Conservation (phyloP, 2,888 invertebrate genomes). For the Pollenia angustigena region DNA sequence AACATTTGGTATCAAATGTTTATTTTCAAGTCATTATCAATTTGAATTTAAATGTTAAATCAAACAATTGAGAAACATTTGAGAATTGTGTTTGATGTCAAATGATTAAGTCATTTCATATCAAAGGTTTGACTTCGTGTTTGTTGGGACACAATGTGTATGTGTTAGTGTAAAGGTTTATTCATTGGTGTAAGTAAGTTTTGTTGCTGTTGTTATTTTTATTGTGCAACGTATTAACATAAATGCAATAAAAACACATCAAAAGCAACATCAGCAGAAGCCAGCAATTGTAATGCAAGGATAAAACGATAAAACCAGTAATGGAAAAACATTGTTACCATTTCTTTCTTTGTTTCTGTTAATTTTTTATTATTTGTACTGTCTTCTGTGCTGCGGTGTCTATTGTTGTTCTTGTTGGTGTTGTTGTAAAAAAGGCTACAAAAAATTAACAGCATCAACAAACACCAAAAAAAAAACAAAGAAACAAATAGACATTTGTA, state of each 20-base stretch:
- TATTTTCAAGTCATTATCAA: no score
- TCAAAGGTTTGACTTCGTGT: no score
- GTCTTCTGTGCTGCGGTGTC: neutral
- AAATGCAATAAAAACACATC: conserved; percentile 35
- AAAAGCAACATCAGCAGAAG: neutral
- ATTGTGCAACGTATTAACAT: conserved; percentile 12
- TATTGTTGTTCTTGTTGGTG: neutral
- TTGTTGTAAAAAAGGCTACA: neutral
- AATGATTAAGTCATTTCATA: no score
- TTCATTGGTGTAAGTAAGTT: neutral
- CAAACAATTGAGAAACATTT: no score
- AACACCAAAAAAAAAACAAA: neutral
- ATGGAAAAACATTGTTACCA: conserved; percentile 41
- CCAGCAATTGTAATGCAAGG: conserved; percentile 18
- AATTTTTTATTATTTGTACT: neutral
- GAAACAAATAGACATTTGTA: conserved; percentile 16
- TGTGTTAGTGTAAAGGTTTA: no score
- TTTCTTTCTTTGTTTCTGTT: neutral
- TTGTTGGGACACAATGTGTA: no score
- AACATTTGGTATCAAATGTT: no score
- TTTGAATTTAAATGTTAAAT: no score
- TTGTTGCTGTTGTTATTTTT: neutral
- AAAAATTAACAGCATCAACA: conserved; percentile 28
- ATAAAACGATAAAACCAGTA: conserved; percentile 28
- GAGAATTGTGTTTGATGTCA: no score